Evolutionary conservation across 2,888 invertebrate genomes (phyloP).

Genomic region (Rhodophaea formosa): DNA sequence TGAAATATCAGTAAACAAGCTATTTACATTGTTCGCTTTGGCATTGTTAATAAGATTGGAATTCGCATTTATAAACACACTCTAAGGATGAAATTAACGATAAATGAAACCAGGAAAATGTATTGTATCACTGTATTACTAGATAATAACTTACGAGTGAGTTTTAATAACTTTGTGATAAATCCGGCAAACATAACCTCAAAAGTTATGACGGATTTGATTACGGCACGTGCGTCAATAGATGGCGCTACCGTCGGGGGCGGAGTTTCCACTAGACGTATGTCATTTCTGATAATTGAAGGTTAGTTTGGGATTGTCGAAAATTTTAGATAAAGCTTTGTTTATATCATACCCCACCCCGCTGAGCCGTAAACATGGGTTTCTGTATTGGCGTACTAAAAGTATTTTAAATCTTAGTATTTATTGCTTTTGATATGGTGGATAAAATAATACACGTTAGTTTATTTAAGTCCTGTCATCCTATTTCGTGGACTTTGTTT

Average conservation of each 20-base stretch:
- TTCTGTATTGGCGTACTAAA: slow-evolving; percentile 35
- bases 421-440: slow-evolving; percentile 33
- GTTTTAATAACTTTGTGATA: neutral
- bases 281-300: slow-evolving; percentile 50
- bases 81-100: neutral
- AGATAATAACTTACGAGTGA: neutral
- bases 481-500: neutral
- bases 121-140: neutral
- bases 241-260: slow-evolving; percentile 51
- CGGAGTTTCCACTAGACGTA: slow-evolving; percentile 53
- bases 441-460: slow-evolving; percentile 14
- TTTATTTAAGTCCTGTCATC: neutral
- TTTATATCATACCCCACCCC: slow-evolving; percentile 44
- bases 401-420: slow-evolving; percentile 40
- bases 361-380: slow-evolving; percentile 38
- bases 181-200: slow-evolving; percentile 50
- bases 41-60: slow-evolving; percentile 29
- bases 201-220: slow-evolving; percentile 35
- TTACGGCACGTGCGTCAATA: slow-evolving; percentile 33
- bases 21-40: slow-evolving; percentile 30
- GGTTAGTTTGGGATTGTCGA: slow-evolving; percentile 46
- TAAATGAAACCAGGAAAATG: neutral
- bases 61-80: slow-evolving; percentile 20
- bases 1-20: neutral
- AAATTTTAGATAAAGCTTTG: slow-evolving; percentile 51